These are phyloP conservation scores for Rhadina sibilatrix DNA, from an alignment of 2,113 vertebrate species.

Conservation along the genomic window DNA sequence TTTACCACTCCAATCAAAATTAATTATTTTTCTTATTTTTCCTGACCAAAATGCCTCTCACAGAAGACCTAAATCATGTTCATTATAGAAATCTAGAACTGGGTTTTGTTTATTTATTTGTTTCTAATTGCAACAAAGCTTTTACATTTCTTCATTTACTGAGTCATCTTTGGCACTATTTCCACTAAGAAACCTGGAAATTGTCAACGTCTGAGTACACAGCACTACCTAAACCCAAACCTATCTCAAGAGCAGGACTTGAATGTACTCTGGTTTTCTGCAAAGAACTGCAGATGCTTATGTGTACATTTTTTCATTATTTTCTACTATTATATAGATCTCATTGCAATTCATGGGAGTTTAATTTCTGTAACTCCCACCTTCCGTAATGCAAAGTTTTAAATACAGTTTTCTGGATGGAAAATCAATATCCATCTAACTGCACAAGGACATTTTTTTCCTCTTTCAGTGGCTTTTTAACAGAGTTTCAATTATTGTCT, in stretches of 20 bases:
- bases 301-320: background rate
- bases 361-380: background rate
- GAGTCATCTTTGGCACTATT: background rate
- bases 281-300: background rate
- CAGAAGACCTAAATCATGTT: background rate
- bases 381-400: background rate
- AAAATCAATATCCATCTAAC: background rate
- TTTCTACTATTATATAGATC: background rate
- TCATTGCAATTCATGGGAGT: background rate
- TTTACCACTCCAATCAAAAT: background rate
- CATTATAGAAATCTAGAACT: background rate
- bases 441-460: background rate
- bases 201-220: background rate
- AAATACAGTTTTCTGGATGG: background rate
- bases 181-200: background rate
- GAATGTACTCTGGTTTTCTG: background rate
- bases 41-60: background rate
- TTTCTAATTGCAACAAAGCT: background rate
- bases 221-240: background rate
- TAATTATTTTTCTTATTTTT: background rate
- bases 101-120: background rate
- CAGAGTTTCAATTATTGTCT: background rate
- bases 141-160: background rate
- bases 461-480: background rate
- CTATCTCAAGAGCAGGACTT: background rate